Evolutionary conservation across 2,113 vertebrate species (phyloP).

Genomic region (Hymenochirus boettgeri): DNA sequence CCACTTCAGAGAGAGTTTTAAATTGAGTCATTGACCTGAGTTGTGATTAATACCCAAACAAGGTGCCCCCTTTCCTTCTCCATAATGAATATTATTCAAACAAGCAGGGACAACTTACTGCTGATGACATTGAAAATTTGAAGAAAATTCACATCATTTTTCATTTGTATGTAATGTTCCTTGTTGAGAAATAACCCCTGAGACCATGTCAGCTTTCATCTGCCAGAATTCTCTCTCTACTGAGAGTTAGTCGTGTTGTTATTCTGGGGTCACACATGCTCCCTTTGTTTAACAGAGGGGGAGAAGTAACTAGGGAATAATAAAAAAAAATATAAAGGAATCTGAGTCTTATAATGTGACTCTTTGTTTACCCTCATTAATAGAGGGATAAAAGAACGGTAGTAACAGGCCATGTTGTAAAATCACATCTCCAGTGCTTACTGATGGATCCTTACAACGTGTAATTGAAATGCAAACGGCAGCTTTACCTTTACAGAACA

Average conservation of each 20-base stretch:
- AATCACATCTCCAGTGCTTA: slow-evolving; percentile 60
- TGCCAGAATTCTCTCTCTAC: slow-evolving; percentile 73
- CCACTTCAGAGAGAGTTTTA: slow-evolving; percentile 80
- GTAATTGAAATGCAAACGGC: no score
- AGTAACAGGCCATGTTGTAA: slow-evolving; percentile 58
- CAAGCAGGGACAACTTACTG: slow-evolving; percentile 67
- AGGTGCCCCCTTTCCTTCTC: slow-evolving; percentile 87
- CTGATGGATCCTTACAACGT: no score
- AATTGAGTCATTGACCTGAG: slow-evolving; percentile 91
- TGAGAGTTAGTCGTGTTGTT: slow-evolving; percentile 53
- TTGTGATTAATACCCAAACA: slow-evolving; percentile 92
- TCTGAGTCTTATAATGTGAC: slow-evolving; percentile 48
- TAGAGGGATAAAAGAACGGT: slow-evolving; percentile 55
- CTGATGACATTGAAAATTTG: slow-evolving; percentile 96
- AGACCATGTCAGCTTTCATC: slow-evolving; percentile 96
- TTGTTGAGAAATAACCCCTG: slow-evolving; percentile 98
- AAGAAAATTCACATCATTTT: slow-evolving; percentile 95
- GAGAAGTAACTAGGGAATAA: slow-evolving; percentile 18
- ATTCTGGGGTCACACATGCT: slow-evolving; percentile 65
- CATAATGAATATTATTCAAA: slow-evolving; percentile 91
- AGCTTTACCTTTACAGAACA: no score
- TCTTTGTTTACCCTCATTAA: slow-evolving; percentile 73
- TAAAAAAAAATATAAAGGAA: slow-evolving; percentile 54
- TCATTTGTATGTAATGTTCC: slow-evolving; percentile 99
- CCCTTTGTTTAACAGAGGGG: slow-evolving; percentile 50